These are phyloP conservation scores for Bibio marci DNA, from an alignment of 2,888 invertebrate genomes.

Conservation along the genomic window DNA sequence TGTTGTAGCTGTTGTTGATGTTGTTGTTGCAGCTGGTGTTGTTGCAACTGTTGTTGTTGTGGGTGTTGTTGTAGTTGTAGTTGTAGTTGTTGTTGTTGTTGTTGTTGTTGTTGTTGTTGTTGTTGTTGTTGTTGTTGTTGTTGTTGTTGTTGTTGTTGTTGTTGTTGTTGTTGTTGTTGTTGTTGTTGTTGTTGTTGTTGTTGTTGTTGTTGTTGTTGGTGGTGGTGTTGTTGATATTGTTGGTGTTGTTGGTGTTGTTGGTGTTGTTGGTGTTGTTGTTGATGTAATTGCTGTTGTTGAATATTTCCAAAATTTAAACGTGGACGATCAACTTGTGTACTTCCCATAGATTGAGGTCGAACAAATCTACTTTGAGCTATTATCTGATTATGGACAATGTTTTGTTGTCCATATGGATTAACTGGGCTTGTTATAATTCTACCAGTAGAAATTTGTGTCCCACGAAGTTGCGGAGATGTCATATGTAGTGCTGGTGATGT, in stretches of 20 bases:
- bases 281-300: conserved; percentile 26
- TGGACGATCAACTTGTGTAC: conserved; percentile 10
- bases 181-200: conserved; percentile 22
- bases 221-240: too few species aligned
- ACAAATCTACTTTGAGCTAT: conserved; percentile 27
- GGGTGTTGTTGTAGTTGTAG: conserved; percentile 17
- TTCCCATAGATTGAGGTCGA: conserved; percentile 20
- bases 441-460: conserved; percentile 8
- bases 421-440: conserved; percentile 37
- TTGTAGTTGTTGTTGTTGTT: conserved; percentile 31
- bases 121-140: conserved; percentile 28
- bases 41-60: background rate
- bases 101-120: conserved; percentile 22
- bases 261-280: conserved; percentile 5
- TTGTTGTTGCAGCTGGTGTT: background rate
- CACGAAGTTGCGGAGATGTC: conserved; percentile 39
- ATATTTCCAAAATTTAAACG: conserved; percentile 13
- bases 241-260: background rate
- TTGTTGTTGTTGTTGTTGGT: conserved; percentile 22
- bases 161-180: conserved; percentile 17
- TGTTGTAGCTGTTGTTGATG: background rate
- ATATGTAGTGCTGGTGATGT: conserved; percentile 32
- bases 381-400: conserved; percentile 13
- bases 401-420: conserved; percentile 10
- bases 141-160: conserved; percentile 33